These are phyloP conservation scores for Hipposideros larvatus DNA, from an alignment of 2,797 vertebrate species.

Conservation along the genomic window DNA sequence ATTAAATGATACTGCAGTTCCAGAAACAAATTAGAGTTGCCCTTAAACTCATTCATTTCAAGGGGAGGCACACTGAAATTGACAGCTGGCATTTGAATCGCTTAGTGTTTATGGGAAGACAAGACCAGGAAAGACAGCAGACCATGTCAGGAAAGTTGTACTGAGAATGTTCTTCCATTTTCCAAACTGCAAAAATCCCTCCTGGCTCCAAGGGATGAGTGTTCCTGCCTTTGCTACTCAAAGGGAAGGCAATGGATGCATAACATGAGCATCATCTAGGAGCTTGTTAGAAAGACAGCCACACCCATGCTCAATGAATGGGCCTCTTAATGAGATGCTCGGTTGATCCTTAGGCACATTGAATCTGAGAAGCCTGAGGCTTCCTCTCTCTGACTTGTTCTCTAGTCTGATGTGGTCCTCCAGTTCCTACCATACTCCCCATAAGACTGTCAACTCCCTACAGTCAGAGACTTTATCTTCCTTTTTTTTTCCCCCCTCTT, in stretches of 20 bases:
- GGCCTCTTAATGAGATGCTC: neutral
- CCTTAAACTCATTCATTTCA: neutral
- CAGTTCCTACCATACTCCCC: neutral
- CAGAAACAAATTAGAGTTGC: neutral
- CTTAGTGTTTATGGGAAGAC: neutral
- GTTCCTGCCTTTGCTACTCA: neutral
- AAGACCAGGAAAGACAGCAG: neutral
- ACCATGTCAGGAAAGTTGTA: neutral
- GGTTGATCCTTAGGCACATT: neutral
- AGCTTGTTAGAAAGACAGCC: neutral
- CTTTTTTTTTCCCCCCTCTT: neutral
- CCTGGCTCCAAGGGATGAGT: too few species aligned
- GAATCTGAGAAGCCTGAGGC: neutral
- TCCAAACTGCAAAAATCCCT: neutral
- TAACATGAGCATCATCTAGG: neutral
- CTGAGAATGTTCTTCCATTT: neutral
- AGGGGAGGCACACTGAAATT: neutral
- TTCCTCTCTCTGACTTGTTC: neutral
- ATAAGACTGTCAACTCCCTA: neutral
- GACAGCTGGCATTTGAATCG: neutral
- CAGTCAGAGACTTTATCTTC: neutral
- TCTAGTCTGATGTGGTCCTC: neutral
- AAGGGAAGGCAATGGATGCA: neutral
- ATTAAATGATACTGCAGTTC: neutral
- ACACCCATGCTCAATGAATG: neutral